Evolutionary conservation across 30 jellyfish, hydroid and myxozoan genomes (phyloP).

Genomic region (Cassiopea andromeda): DNA sequence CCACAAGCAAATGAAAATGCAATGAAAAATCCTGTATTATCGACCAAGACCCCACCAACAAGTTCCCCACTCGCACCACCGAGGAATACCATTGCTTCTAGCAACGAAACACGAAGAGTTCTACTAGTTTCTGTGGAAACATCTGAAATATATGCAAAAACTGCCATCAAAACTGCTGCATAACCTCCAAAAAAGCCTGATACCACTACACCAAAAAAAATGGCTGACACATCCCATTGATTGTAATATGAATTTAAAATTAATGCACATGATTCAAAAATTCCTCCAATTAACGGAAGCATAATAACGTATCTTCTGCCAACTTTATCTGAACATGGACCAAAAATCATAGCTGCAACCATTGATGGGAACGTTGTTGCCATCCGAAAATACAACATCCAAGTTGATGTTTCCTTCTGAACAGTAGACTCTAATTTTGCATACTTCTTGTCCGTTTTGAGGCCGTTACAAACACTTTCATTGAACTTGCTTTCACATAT

Average conservation of each 20-base stretch:
- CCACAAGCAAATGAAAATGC: conserved; percentile 68
- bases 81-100: conserved; percentile 82
- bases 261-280: conserved; percentile 43
- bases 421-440: conserved; percentile 39
- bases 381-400: conserved; percentile 74
- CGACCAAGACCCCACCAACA: conserved; percentile 82
- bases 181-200: conserved; percentile 89
- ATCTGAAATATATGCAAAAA: conserved; percentile 90
- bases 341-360: conserved; percentile 68
- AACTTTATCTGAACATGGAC: conserved; percentile 89
- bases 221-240: conserved; percentile 49
- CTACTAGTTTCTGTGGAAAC: conserved; percentile 62
- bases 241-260: conserved; percentile 60
- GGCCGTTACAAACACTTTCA: conserved; percentile 64
- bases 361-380: conserved; percentile 87
- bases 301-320: conserved; percentile 82
- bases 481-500: conserved; percentile 73
- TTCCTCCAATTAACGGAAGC: conserved; percentile 83
- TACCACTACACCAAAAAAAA: conserved; percentile 68
- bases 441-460: conserved; percentile 22
- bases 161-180: conserved; percentile 78
- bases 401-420: conserved; percentile 81
- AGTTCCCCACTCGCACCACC: conserved; percentile 79
- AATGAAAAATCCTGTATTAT: conserved; percentile 66
- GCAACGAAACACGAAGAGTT: conserved; percentile 76